These are phyloP conservation scores for Plecturocebus donacophilus DNA, from an alignment of 2,113 vertebrate species.

Conservation along the genomic window DNA sequence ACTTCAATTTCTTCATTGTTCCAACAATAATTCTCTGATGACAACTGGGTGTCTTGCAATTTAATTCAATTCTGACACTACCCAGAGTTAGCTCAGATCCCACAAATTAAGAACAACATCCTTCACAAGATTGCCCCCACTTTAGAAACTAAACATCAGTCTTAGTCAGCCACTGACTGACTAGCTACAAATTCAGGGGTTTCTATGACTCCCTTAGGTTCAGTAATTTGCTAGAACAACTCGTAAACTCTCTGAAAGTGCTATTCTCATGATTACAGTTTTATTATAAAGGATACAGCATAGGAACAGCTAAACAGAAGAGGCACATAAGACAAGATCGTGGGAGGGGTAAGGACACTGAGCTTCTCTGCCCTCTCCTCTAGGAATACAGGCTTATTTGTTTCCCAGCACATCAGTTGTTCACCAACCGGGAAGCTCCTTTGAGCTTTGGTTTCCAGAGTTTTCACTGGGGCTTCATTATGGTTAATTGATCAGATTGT, in stretches of 20 bases:
- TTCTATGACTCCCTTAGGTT: background rate
- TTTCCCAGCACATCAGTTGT: background rate
- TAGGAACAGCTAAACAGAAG: background rate
- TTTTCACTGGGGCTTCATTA: background rate
- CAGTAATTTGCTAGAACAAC: background rate
- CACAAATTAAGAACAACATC: background rate
- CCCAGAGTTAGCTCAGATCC: background rate
- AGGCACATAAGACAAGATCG: background rate
- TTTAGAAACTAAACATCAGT: background rate
- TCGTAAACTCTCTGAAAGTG: background rate
- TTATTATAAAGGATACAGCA: background rate
- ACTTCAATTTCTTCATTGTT: background rate
- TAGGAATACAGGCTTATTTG: background rate
- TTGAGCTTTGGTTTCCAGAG: background rate
- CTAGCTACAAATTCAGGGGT: background rate
- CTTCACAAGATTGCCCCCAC: background rate
- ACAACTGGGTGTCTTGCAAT: background rate
- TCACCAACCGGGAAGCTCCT: background rate
- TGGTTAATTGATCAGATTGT: background rate
- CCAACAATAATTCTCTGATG: background rate
- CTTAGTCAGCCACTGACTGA: background rate
- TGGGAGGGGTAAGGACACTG: background rate
- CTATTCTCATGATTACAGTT: background rate
- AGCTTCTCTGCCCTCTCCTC: background rate
- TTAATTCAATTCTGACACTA: background rate